Conservation (phyloP, 2,113 vertebrate genomes). For the Crotalus helleri region DNA sequence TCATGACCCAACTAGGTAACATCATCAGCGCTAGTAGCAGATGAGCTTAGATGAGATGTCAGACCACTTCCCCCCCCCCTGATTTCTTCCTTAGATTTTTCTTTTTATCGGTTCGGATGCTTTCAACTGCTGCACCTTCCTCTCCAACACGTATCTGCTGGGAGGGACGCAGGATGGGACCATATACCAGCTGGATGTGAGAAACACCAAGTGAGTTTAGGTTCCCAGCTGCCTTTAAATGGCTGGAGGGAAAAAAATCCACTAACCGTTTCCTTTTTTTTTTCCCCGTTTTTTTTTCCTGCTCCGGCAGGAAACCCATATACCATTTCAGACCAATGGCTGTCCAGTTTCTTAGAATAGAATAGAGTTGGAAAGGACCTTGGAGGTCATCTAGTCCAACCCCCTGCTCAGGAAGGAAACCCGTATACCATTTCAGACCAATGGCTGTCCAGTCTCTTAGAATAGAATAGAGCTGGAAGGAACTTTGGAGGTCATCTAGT, state of each 20-base stretch:
- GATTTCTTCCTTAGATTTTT: constrained; percentile 67
- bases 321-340: too few relatives aligned
- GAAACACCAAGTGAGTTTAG: constrained; percentile 69
- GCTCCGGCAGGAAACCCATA: too few relatives aligned
- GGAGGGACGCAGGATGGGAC: constrained; percentile 78
- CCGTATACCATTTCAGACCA: too few relatives aligned
- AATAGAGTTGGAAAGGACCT: too few relatives aligned
- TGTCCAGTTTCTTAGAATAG: too few relatives aligned
- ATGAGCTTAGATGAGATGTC: neutral
- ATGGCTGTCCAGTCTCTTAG: too few relatives aligned
- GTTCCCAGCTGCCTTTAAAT: neutral
- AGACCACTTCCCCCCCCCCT: neutral
- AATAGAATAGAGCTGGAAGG: too few relatives aligned
- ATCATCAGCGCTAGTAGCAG: too few relatives aligned
- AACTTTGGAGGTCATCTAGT: too few relatives aligned
- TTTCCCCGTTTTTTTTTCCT: accelerated
- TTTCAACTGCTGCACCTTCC: constrained; percentile 78
- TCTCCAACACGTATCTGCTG: constrained; percentile 71
- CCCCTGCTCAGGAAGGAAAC: too few relatives aligned
- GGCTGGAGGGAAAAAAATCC: accelerated
- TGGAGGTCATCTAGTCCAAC: too few relatives aligned
- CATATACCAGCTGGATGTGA: constrained; percentile 76
- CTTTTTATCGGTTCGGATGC: constrained; percentile 73
- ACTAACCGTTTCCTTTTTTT: neutral
- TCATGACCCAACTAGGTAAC: too few relatives aligned